Evolutionary conservation across 2,797 vertebrate genomes (phyloP), one percentile per base, ranked within the genome.

Genomic region (Acropternis orthonyx): DNA sequence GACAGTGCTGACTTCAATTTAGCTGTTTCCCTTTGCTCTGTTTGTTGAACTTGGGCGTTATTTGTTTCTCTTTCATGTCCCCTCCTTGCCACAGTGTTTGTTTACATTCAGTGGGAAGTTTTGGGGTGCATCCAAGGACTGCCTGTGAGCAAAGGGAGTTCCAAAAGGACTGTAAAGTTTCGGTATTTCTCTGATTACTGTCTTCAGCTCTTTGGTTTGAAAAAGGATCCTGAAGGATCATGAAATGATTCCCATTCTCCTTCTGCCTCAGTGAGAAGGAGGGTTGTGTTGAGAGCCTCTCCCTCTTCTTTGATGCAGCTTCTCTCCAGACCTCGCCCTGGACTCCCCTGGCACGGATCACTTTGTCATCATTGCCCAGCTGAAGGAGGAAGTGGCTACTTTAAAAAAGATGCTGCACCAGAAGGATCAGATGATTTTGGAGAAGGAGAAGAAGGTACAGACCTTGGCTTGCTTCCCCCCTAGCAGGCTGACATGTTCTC

Each of bases 401-500:
- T 96, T 98, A 65, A 98, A 98, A 95, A 98, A 98, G 95, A 98
- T 98, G 98, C 95, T 98, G 79, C 98, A 98, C 96, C 98, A 98
- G 92, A 98, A 98, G 66, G 98, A 98, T 95, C 98, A 98, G 88
- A 98, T 98, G 97, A 98, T 98, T 75, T 84, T 98, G 92, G 98
- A 98, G 97, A 98, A 98, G 95, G 98, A 98, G 89, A 98, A 98
- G 92, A 98, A 98, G 98, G 98, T 98, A 97, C 36, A 66, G 22
- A 54, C 68, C 63, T 74, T 89, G 83, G 51, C 71, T 78, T 27
- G 15, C 73, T 73, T 58, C 9, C 46, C 37, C 39, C 39, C 1
- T 82, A 65, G 73, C 62, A 52, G 21, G 26, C 85, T 74, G 75
- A 49, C 84, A 8, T 44, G 27, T 44, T 80, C 73, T 32, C 39